phyloP scores from a whole-genome alignment of 2,888 invertebrate species.

The Limnephilus lunatus region DNA sequence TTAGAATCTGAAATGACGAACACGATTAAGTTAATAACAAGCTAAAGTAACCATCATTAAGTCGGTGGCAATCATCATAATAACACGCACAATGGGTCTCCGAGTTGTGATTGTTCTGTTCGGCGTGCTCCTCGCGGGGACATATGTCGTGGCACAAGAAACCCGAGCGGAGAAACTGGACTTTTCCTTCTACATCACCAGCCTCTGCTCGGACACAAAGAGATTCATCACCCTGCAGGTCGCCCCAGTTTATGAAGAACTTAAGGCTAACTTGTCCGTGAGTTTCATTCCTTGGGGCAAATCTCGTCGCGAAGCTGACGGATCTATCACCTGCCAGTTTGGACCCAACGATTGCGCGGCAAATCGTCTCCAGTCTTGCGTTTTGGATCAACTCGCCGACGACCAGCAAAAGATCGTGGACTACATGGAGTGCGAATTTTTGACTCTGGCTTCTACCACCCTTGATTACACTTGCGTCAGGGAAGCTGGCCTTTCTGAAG shows the following conservation, averaged over 20 bases:
- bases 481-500: slow-evolving; percentile 69
- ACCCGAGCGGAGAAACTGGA: slow-evolving; percentile 49
- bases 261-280: slow-evolving; percentile 71
- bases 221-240: slow-evolving; percentile 70
- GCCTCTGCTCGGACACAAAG: slow-evolving; percentile 72
- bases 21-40: neutral
- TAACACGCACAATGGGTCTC: slow-evolving; percentile 5
- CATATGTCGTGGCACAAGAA: neutral
- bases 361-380: slow-evolving; percentile 74
- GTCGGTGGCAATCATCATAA: neutral
- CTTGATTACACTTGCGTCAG: slow-evolving; percentile 71
- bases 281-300: slow-evolving; percentile 75
- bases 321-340: slow-evolving; percentile 71
- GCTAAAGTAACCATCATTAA: neutral
- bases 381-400: slow-evolving; percentile 68
- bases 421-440: slow-evolving; percentile 74
- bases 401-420: slow-evolving; percentile 67
- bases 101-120: slow-evolving; percentile 8
- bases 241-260: slow-evolving; percentile 69
- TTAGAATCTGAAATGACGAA: neutral
- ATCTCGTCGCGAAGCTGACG: slow-evolving; percentile 68
- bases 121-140: neutral
- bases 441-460: slow-evolving; percentile 68
- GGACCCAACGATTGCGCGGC: slow-evolving; percentile 72
- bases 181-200: slow-evolving; percentile 68